Evolutionary conservation across 2,113 vertebrate species (phyloP), one percentile per base, ranked within the genome.

Genomic region (Channa maculata): DNA sequence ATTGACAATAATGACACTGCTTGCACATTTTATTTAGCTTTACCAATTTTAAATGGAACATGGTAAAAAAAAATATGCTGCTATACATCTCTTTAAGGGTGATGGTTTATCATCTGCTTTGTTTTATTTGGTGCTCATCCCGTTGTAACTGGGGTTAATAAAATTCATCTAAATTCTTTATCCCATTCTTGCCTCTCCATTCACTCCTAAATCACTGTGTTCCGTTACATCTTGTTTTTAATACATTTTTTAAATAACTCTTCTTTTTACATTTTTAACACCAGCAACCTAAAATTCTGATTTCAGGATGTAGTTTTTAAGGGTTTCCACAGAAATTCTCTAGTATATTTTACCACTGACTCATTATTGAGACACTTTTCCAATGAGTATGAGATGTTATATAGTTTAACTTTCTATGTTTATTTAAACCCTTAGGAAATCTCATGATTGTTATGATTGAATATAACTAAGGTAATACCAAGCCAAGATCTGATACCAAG

Each of bases 1-100:
- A 6, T 15, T 34, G 15, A 55, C 14, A 53, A 80, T 10, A 53
- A 75, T 24, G 24, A 24, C 24, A 70, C n/a, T 8, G 8, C 13
- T 41, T 39, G 11, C 58, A 44, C 9, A 2, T 8, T 14, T 53
- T 24, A 59, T 63, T 5, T 38, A 60, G 10, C 14, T 65, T 53
- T 13, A n/a, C 4, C 9, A 6, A 36, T 33, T 38, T 36, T 5
- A 8, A 55, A 43, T 34, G 33, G 2, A 49, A 55, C 13, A 53
- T 48, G 39, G n/a, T n/a, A 36, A 0, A n/a, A n/a, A n/a, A 69
- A 53, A 43, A 24, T 13, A 41, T 8, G 39, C 13, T 3, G 15
- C 11, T 41, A 41, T 3, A 33, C 5, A 7, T 8, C 6, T 50
- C 24, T 41, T 41, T 34, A n/a, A 52, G n/a, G 12, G 52, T 43